Evolutionary conservation across 2,113 vertebrate species (phyloP).

Genomic region (Rhinoderma darwinii): DNA sequence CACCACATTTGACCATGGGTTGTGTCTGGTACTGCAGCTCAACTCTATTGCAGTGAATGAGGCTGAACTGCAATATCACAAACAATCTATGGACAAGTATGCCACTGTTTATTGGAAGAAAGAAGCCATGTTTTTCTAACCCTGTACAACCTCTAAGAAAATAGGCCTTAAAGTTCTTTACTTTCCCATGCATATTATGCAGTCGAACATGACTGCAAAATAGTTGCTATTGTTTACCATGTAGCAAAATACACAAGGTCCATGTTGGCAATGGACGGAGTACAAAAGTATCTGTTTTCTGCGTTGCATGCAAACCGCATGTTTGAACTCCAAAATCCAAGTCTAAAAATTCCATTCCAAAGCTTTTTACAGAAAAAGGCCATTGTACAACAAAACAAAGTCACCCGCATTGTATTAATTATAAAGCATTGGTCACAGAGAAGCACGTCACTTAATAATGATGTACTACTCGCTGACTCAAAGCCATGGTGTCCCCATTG

Average conservation of each 20-base stretch:
- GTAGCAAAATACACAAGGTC: background rate
- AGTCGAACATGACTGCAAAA: background rate
- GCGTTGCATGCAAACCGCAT: background rate
- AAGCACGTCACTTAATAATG: too few relatives aligned
- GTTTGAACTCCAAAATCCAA: background rate
- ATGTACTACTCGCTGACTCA: too few relatives aligned
- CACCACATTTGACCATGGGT: too few relatives aligned
- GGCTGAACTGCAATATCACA: too few relatives aligned
- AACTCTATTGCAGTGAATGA: too few relatives aligned
- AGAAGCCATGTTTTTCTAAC: too few relatives aligned
- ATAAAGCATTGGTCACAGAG: background rate
- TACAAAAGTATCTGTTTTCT: background rate
- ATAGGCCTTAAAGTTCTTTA: background rate
- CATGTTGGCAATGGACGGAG: background rate
- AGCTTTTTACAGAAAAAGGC: background rate
- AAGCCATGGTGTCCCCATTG: too few relatives aligned
- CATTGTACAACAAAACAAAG: background rate
- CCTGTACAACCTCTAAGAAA: background rate
- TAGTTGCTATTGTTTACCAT: background rate
- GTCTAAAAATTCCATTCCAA: background rate
- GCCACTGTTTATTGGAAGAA: too few relatives aligned
- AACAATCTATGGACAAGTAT: too few relatives aligned
- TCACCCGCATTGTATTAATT: background rate
- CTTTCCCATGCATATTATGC: background rate
- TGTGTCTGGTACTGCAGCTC: too few relatives aligned